Evolutionary conservation across 1,140 invertebrate species (phyloP).

Genomic region (Cheumatopsyche charites): DNA sequence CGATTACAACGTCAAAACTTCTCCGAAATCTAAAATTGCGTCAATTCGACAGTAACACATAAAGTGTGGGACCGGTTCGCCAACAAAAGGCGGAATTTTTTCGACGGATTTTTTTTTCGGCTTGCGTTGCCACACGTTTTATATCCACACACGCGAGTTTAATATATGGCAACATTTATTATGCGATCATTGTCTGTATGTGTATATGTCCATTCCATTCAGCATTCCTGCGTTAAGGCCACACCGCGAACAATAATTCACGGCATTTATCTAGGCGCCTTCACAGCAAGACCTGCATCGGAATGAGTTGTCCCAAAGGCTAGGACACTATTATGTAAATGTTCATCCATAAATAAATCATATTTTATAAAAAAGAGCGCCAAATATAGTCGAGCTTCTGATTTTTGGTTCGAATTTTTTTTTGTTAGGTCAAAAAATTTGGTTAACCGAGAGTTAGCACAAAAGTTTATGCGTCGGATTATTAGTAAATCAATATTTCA

Average conservation of each 20-base stretch:
- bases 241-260: slow-evolving; percentile 28
- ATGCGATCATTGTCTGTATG: slow-evolving; percentile 29
- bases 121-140: neutral
- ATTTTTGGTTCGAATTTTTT: too few species aligned
- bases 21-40: too few species aligned
- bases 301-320: slow-evolving; percentile 3
- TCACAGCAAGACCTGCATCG: slow-evolving; percentile 12
- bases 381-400: too few species aligned
- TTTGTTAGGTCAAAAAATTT: too few species aligned
- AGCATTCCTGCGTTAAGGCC: slow-evolving; percentile 29
- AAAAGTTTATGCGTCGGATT: too few species aligned
- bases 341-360: neutral
- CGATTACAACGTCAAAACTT: too few species aligned
- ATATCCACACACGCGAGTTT: neutral
- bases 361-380: too few species aligned
- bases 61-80: too few species aligned
- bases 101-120: neutral
- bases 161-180: slow-evolving; percentile 27
- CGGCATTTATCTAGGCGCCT: slow-evolving; percentile 27
- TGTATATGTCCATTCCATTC: slow-evolving; percentile 26
- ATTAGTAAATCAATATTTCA: too few species aligned
- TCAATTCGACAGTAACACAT: too few species aligned
- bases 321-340: slow-evolving; percentile 11
- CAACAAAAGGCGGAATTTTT: neutral
- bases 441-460: too few species aligned